phyloP scores from a whole-genome alignment of 2,888 invertebrate genomes.

The Mellilla xanthometata region DNA sequence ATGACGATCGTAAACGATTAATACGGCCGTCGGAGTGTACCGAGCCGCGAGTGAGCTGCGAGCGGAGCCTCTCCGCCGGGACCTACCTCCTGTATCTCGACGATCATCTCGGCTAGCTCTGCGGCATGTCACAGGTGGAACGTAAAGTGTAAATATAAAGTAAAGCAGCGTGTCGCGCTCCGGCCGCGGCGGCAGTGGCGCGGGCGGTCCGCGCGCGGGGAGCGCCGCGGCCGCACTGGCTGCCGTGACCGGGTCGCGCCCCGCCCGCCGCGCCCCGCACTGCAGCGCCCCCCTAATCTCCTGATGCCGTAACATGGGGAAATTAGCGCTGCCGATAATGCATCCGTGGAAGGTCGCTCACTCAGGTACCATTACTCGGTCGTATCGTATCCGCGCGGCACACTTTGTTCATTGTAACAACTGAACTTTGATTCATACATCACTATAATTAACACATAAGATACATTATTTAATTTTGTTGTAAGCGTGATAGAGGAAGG shows the following conservation, averaged over 20 bases:
- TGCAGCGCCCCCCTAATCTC: constrained; percentile 57
- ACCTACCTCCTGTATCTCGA: constrained; percentile 77
- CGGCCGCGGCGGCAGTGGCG: constrained; percentile 30
- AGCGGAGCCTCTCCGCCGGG: constrained; percentile 28
- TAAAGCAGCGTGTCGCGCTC: constrained; percentile 14
- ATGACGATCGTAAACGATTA: constrained; percentile 19
- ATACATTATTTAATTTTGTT: too few species aligned
- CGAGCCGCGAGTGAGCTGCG: constrained; percentile 40
- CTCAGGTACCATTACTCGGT: neutral
- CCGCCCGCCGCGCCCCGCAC: constrained; percentile 43
- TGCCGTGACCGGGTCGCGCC: constrained; percentile 71
- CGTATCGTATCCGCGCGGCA: too few species aligned
- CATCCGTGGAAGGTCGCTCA: constrained; percentile 43
- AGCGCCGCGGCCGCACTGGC: constrained; percentile 78
- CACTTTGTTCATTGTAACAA: too few species aligned
- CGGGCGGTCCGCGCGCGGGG: constrained; percentile 73
- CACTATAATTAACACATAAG: too few species aligned
- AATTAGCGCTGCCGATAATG: constrained; percentile 70
- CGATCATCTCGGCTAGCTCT: constrained; percentile 56
- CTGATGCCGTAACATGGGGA: constrained; percentile 75
- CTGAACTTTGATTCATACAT: too few species aligned
- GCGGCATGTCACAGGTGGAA: constrained; percentile 28
- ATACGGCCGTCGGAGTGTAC: constrained; percentile 40
- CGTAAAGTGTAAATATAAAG: constrained; percentile 37
- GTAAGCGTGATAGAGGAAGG: too few species aligned